phyloP scores from a whole-genome alignment of 2,797 vertebrate genomes.

The Naso thynnoides region DNA sequence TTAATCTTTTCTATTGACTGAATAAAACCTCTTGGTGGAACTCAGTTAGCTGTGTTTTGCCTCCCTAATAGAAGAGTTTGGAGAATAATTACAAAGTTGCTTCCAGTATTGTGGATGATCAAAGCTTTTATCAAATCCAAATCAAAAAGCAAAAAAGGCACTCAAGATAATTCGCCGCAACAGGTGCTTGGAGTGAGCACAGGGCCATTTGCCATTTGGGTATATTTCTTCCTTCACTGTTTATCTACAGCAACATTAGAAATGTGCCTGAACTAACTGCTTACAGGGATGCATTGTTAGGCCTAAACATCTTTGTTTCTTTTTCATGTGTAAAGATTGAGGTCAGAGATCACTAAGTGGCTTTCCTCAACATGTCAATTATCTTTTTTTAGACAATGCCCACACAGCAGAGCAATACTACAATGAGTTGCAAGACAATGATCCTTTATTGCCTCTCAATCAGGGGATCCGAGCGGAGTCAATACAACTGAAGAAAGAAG shows the following conservation, averaged over 20 bases:
- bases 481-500: neutral
- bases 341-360: neutral
- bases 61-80: conserved; percentile 62
- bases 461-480: conserved; percentile 19
- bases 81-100: conserved; percentile 75
- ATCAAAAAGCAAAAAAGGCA: conserved; percentile 62
- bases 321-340: conserved; percentile 8
- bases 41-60: conserved; percentile 51
- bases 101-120: conserved; percentile 59
- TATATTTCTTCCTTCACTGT: conserved; percentile 23
- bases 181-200: conserved; percentile 39
- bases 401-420: conserved; percentile 7
- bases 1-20: conserved; percentile 83
- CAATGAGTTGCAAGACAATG: conserved; percentile 6
- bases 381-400: conserved; percentile 12
- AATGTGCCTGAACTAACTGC: conserved; percentile 24
- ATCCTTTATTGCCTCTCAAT: conserved; percentile 18
- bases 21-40: conserved; percentile 74
- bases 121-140: conserved; percentile 71
- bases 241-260: conserved; percentile 20
- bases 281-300: neutral
- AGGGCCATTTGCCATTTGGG: conserved; percentile 38
- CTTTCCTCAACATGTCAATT: neutral
- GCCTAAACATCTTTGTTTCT: conserved; percentile 12
- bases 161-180: conserved; percentile 51